Evolutionary conservation across 2,797 vertebrate genomes (phyloP), one percentile per base, ranked within the genome.

Genomic region (Diglossa cyanea): DNA sequence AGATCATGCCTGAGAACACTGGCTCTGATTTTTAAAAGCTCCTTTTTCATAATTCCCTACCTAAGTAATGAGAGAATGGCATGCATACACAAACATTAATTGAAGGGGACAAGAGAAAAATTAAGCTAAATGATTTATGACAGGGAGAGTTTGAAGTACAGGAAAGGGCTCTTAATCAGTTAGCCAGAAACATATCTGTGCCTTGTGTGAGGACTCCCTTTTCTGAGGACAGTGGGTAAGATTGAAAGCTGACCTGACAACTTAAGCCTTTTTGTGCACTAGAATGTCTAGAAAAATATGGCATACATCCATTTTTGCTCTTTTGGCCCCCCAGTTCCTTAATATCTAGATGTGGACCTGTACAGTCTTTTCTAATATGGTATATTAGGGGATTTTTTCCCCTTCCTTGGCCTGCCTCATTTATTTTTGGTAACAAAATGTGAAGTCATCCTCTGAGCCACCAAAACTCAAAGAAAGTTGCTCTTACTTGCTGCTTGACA

Each of bases 61-160:
- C 21, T 31, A 63, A 63, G 17, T 40, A 75, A 47, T 25, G 48
- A 42, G 17, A 92, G 20, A 78, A 87, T 68, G 37, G 3, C 19
- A 45, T 81, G 42, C 15, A 10, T 63, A 30, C 2, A 1, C 37
- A 57, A 60, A 13, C 0, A 3, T 28, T 78, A 74, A 71, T 72
- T 84, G 70, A 77, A 74, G n/a, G 16, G 30, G 33, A 58, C 35
- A 67, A 75, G 39, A 61, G n/a, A 89, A 92, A 76, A 88, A 84
- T 7, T 9, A 86, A 86, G 57, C 13, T n/a, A 60, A 91, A 68
- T 2, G 0, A 68, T 84, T 72, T 79, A 50, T 94, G 71, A 51
- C 16, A 77, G 68, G 8, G 17, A 47, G 33, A 9, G 16, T 65
- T 45, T 67, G 62, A 57, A n/a, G 18, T 42, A 50, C 6, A 51